Evolutionary conservation across 1,140 invertebrate genomes (phyloP), one percentile per base, ranked within the genome.

Genomic region (Potamilus streckersoni): DNA sequence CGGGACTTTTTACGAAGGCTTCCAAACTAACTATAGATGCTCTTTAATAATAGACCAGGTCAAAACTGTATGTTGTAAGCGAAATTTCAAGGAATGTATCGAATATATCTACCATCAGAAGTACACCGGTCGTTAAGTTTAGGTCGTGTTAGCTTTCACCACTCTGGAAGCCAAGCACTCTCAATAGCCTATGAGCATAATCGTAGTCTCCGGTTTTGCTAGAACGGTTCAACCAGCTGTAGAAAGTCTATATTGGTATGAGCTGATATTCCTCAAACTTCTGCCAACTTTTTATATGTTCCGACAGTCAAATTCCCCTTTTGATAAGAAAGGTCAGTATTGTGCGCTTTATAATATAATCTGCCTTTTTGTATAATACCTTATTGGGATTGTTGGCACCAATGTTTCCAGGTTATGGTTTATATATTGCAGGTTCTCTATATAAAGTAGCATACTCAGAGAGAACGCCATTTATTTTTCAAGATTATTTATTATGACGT

Each of bases 1-100:
- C 69, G 27, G 79, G 84, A 69, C 79, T 80, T 80, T 86, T 85
- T 71, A 87, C 69, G 27, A 72, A 57, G 6, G 80, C 78, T n/a
- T 77, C 20, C 83, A 76, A 83, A 58, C 76, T 31, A 56, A 85
- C 71, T 17, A 81, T 85, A 2, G 84, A 80, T n/a, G 20, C 23
- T 2, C 73, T 78, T 49, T 75, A 80, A 65, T 67, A 80, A 72
- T 78, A 73, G 49, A 68, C 69, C 2, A 73, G 76, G 27, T 80
- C 79, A 55, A 80, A 6, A 11, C 69, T 49, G 60, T 80, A 77
- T 6, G 68, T 55, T 19, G 65, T 67, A 15, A 63, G 55, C 64
- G 20, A 73, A 20, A 73, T 17, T 0, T 75, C 38, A 55, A 73
- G 63, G 66, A 80, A 80, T 19, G 69, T 49, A 65, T 78, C 79